Percentiles rank a stretch among this genome's conserved stretches.
These are phyloP conservation scores for Ameiurus melas DNA, from an alignment of 2,113 vertebrate species.

Conservation along the genomic window DNA sequence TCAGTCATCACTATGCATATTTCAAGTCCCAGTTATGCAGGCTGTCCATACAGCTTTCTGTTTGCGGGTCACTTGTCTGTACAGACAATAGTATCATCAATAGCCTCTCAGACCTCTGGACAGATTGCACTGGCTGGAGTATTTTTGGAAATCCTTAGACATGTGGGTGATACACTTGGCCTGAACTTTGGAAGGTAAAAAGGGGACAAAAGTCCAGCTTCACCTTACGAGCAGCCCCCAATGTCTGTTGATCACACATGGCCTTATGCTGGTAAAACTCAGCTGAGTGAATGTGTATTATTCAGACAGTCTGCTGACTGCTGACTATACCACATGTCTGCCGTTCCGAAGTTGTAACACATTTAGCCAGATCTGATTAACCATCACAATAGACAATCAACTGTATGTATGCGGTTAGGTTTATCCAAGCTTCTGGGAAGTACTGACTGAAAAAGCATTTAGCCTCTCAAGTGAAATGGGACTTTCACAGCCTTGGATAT, in stretches of 20 bases:
- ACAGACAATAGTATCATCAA: constrained; percentile 41
- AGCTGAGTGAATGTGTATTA: not conserved
- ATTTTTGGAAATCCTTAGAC: constrained; percentile 63
- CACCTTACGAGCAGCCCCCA: not conserved
- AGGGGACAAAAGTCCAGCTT: not conserved
- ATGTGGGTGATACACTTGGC: constrained; percentile 41
- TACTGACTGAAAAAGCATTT: not conserved
- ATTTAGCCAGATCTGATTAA: not conserved
- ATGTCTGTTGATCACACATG: constrained; percentile 32
- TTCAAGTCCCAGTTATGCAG: not conserved
- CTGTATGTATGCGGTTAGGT: not conserved
- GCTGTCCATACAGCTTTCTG: not conserved
- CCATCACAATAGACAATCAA: not conserved
- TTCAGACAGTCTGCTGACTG: not conserved
- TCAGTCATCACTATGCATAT: not conserved
- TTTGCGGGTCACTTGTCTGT: constrained; percentile 24
- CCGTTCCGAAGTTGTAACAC: not conserved
- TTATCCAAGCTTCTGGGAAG: too few relatives aligned
- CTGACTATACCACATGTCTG: not conserved
- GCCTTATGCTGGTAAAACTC: not conserved
- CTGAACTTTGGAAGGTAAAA: constrained; percentile 60
- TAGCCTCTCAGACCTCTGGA: constrained; percentile 45
- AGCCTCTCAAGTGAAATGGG: not conserved
- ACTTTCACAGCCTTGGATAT: not conserved
- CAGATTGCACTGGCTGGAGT: constrained; percentile 51